Base-by-base conservation (phyloP, 2,113 vertebrate species). In the Syngnathus scovelli region DNA sequence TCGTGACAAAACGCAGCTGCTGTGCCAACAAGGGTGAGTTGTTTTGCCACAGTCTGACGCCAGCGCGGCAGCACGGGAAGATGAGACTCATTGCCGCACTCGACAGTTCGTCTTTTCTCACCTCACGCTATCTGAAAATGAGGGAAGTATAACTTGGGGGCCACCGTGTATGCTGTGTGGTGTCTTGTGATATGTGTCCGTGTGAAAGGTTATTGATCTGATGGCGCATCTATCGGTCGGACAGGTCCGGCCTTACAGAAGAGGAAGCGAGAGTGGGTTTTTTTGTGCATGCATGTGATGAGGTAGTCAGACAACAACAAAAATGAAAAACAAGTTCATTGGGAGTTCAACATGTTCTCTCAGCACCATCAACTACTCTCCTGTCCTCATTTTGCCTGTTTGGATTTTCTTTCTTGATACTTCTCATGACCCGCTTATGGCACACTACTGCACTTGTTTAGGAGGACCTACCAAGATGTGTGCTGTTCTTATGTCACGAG, bases 21-120 rank as follows among this genome's bases (percentile, higher is more conserved):
- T 37, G 16, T 56, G 75, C 67, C 54, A 43, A 69, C 72, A 73
- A 78, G 38, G 13, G 3, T 3, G 41, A 72, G 54, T 19, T 79
- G 75, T 86, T 84, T 77, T 78, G 82, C 81, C 82, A 83, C 59
- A 74, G 74, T 70, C 81, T 78, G 81, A 81, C 65, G 69, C 74
- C 81, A 78, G 62, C 41, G 1, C 0, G 39, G 67, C 66, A 39
- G 39, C 66, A 18, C 0, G 49, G 44, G 58, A 74, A 79, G 82
- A 76, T 71, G 79, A 76, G 43, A 19, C 39, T 63, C 68, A 37
- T 56, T 10, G 18, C 21, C 5, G 3, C 21, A 64, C 69, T 73
- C 66, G 41, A 69, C 71, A 71, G 74, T 76, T 86, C 69, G 68
- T 74, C 37, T 78, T 85, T 82, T 19, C 67, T 60, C 23, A 15